Conservation (phyloP, 2,113 vertebrate species). For the Pitta sordida region DNA sequence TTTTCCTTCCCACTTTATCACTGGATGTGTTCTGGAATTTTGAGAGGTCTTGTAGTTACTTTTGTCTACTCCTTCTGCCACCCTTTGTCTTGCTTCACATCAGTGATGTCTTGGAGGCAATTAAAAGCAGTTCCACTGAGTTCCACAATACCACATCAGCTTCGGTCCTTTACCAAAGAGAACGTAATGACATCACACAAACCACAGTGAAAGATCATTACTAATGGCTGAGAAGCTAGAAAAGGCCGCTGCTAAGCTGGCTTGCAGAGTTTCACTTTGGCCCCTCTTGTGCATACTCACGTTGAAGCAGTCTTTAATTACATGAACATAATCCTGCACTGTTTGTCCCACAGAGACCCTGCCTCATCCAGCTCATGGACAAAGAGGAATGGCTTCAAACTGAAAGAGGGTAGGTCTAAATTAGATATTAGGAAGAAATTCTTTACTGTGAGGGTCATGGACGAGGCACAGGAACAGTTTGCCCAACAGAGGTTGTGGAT, state of each 20-base stretch:
- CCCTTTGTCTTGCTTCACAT: not conserved
- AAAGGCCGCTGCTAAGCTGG: not conserved
- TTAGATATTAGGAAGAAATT: not conserved
- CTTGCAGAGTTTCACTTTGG: not conserved
- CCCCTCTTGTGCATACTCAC: not conserved
- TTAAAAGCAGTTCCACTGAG: not conserved
- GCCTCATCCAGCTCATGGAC: slow-evolving; percentile 11
- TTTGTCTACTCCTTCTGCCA: not conserved
- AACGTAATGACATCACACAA: rapidly evolving
- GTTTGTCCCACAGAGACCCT: not conserved
- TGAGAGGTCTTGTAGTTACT: not conserved
- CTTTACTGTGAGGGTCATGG: not conserved
- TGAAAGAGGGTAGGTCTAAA: not conserved
- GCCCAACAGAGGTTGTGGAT: not conserved
- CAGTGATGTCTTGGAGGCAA: not conserved
- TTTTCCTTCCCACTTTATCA: not conserved
- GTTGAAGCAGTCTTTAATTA: not conserved
- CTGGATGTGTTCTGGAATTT: not conserved
- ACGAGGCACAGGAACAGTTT: not conserved
- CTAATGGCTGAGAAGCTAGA: not conserved
- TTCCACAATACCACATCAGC: not conserved
- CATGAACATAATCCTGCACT: not conserved
- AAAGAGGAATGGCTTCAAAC: not conserved
- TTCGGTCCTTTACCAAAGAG: not conserved
- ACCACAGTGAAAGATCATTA: not conserved